Evolutionary conservation across 2,888 invertebrate genomes (phyloP), one percentile per base, ranked within the genome.

Genomic region (Romanomermis culicivorax): DNA sequence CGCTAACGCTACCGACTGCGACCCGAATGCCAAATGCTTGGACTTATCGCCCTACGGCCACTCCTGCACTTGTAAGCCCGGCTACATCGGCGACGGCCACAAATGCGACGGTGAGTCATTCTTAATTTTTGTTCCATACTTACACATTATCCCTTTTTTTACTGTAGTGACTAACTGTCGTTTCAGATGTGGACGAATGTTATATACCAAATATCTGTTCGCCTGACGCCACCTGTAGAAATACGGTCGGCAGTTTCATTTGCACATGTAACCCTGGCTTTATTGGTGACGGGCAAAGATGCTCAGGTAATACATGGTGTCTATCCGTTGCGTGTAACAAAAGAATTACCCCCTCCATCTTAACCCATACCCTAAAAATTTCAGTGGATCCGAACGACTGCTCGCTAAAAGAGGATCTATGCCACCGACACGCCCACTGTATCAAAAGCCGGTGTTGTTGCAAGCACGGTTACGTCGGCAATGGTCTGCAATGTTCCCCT

Each of bases 51-150:
- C 64, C 2, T 61, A 60, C 25, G 58, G 60, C 1, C 66, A 66
- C 56, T 61, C 64, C 53, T 91, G 89, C 67, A 81, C 83, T 64
- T 91, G 89, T 67, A 72, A 83, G 23, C 72, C 78, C 42, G 86
- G 85, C 2, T 89, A 78, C 69, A 78, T 80, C 14, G 89, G 89
- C 42, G 88, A 89, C 74, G 67, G 67, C 51, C 59, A 60, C 56
- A 63, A 60, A 29, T 67, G 67, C 55, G 65, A 66, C 54, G 65
- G 66, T 66, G 52, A 25, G 36, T 36, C n/a, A n/a, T n/a, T n/a
- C n/a, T n/a, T n/a, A n/a, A n/a, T n/a, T n/a, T n/a, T n/a, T n/a
- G n/a, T n/a, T n/a, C n/a, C n/a, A n/a, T n/a, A n/a, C n/a, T n/a
- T n/a, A n/a, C n/a, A n/a, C n/a, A n/a, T n/a, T n/a, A n/a, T n/a